Conservation (phyloP, 2,888 invertebrate genomes). For the Lochmaea capreae region DNA sequence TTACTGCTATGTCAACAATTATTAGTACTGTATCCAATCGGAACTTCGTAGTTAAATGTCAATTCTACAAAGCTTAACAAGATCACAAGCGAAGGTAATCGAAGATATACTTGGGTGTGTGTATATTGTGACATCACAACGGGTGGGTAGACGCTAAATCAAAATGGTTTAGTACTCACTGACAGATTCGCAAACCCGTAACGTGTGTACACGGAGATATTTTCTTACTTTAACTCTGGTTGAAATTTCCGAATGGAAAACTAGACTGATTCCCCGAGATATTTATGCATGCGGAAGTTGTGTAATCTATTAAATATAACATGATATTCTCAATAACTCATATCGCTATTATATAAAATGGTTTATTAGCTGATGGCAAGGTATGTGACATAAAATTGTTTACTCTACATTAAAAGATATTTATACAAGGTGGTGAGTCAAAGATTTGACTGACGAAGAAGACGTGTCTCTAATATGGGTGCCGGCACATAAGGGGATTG, state of each 20-base stretch:
- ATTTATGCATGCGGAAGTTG: conserved; percentile 23
- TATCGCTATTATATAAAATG: not conserved
- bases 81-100: not conserved
- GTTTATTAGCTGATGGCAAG: not conserved
- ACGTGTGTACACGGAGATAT: conserved; percentile 10
- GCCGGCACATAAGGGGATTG: no score
- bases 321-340: conserved; percentile 8
- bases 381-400: not conserved
- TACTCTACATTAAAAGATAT: no score
- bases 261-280: conserved; percentile 7
- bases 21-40: conserved; percentile 3
- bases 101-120: not conserved
- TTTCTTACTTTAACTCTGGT: not conserved
- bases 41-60: not conserved
- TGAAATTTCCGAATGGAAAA: conserved; percentile 21
- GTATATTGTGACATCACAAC: conserved; percentile 27
- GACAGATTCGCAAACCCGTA: conserved; percentile 28
- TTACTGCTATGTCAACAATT: not conserved
- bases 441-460: no score
- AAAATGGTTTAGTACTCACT: conserved; percentile 3
- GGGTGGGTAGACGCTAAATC: conserved; percentile 24
- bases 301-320: conserved; percentile 10
- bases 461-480: no score
- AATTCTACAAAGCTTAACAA: not conserved
- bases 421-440: no score